phyloP scores from a whole-genome alignment of 2,113 vertebrate genomes.

The Carlito syrichta region DNA sequence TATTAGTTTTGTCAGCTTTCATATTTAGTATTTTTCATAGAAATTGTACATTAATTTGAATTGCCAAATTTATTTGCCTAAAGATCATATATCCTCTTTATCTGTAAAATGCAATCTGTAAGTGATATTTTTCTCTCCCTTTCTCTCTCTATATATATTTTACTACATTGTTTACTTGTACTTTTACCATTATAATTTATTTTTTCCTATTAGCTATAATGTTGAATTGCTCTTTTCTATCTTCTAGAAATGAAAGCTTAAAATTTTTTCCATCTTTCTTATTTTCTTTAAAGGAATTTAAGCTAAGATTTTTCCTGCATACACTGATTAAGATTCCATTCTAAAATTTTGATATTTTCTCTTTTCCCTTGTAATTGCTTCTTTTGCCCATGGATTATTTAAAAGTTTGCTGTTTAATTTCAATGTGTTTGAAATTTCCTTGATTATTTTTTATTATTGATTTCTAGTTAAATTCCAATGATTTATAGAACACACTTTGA shows the following conservation, averaged over 20 bases:
- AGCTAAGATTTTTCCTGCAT: neutral
- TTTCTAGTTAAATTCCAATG: neutral
- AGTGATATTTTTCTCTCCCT: neutral
- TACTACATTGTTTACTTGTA: neutral
- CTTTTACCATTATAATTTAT: neutral
- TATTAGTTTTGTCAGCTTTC: neutral
- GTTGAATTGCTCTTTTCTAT: neutral
- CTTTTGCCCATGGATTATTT: neutral
- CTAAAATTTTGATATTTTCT: neutral
- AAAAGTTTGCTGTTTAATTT: neutral
- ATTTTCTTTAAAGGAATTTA: conserved; percentile 2
- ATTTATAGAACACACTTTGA: neutral
- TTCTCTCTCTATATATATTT: neutral
- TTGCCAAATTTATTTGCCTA: neutral
- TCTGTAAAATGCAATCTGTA: neutral
- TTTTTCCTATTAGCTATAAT: neutral
- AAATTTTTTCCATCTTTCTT: neutral
- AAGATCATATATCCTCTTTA: neutral
- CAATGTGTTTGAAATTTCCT: neutral
- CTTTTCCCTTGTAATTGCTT: neutral
- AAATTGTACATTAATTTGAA: neutral
- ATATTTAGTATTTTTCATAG: neutral
- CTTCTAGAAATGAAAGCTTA: neutral
- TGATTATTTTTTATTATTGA: neutral
- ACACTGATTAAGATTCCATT: neutral